Evolutionary conservation across 2,113 vertebrate species (phyloP).

Genomic region (Saiga tatarica): DNA sequence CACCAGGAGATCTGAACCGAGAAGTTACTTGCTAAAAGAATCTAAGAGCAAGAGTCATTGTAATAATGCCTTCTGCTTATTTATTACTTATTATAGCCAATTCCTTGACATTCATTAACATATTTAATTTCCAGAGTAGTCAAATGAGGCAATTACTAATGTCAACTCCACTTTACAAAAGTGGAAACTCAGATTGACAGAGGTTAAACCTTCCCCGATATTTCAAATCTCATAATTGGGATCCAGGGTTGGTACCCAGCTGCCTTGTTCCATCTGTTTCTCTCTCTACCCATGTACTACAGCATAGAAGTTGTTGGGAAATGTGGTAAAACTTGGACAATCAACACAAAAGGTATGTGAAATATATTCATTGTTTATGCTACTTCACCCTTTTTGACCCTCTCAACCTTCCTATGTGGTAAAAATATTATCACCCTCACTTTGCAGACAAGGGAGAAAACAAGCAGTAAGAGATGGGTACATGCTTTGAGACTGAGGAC

Average conservation of each 20-base stretch:
- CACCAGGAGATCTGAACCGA: not conserved
- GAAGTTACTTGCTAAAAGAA: not conserved
- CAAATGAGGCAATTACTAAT: not conserved
- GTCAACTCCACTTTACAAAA: not conserved
- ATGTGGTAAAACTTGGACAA: not conserved
- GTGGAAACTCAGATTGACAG: not conserved
- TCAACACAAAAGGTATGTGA: not conserved
- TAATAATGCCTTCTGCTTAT: not conserved
- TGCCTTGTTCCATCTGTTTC: not conserved
- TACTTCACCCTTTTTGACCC: not conserved
- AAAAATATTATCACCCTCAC: not conserved
- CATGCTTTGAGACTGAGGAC: not conserved
- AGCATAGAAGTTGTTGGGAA: not conserved
- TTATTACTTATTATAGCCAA: not conserved
- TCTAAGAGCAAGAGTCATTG: not conserved
- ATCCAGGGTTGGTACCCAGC: not conserved
- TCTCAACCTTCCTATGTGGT: not conserved
- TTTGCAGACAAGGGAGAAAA: not conserved
- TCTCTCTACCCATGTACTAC: not conserved
- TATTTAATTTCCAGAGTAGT: conserved; percentile 10
- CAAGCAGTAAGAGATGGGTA: not conserved
- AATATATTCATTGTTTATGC: not conserved
- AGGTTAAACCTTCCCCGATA: not conserved
- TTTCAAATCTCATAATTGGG: not conserved
- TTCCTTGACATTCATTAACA: not conserved